Base-by-base conservation (phyloP, 2,888 invertebrate species). In the Lissocephala sabroskyi region DNA sequence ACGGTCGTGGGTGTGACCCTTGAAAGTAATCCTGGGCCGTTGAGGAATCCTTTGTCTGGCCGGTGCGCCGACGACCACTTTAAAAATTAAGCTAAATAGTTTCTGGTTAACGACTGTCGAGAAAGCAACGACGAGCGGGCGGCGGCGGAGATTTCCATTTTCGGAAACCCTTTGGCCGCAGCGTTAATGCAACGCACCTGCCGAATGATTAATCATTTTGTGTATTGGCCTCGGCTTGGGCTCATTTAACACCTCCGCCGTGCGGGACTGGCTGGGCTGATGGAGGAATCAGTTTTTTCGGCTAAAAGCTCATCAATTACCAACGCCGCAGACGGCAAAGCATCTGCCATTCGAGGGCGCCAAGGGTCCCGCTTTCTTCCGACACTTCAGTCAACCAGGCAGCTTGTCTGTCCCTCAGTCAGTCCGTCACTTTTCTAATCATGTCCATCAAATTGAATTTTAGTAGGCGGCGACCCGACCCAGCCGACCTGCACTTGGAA, bases 151-250 rank as follows among this genome's bases (percentile, higher is more conserved):
- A 43, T 49, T 37, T 48, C 48, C 30, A 17, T 46, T 40, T 33
- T 39, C 37, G 37, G 46, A 43, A 13, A 64, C 64, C 65, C 65
- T 62, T 56, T 51, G 58, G 42, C 51, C 56, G 57, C 67, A 67
- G 74, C 65, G 68, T 66, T 63, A 52, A 30, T 35, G 47, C 37
- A 37, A 37, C 53, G 65, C 80, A 80, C 80, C 80, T 80, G 80
- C 80, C 79, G 79, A 79, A 80, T 81, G 79, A 80, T 80, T 80
- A 80, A 81, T 80, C 80, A 80, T 78, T 76, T 73, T 65, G 59
- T 63, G 51, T 28, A n/a, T 30, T 35, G 35, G 35, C 40, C 43
- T 53, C 56, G 3, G 5, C 11, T 11, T 64, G 57, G 59, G 54
- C 56, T 55, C 56, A 65, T 44, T 53, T 56, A 53, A 66, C 68